Conservation (phyloP, 2,888 invertebrate genomes). For the Dastarcus helophoroides region DNA sequence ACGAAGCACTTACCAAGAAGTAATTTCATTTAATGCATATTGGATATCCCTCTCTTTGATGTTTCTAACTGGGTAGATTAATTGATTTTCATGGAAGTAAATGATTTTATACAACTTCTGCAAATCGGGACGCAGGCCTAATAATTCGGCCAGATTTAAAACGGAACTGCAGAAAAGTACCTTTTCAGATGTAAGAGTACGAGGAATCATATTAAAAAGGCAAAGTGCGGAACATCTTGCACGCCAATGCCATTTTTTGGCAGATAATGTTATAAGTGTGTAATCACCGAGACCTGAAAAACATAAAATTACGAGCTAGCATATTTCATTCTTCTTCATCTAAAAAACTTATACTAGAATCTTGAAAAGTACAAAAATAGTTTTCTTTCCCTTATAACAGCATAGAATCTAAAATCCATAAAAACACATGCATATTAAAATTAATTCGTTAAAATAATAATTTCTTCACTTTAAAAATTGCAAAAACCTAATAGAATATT, state of each 20-base stretch:
- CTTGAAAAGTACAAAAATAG: no score
- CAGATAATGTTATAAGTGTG: slow-evolving; percentile 46
- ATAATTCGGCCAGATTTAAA: slow-evolving; percentile 55
- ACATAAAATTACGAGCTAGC: no score
- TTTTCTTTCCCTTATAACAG: no score
- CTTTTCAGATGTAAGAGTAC: slow-evolving; percentile 40
- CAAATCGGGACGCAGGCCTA: slow-evolving; percentile 56
- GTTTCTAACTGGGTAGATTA: slow-evolving; percentile 55
- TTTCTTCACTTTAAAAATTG: no score
- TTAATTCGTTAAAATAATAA: no score
- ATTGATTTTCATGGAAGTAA: slow-evolving; percentile 70
- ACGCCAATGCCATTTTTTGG: slow-evolving; percentile 71
- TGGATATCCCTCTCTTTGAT: slow-evolving; percentile 60
- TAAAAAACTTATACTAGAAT: no score
- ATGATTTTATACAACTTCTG: slow-evolving; percentile 48
- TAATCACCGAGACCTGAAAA: slow-evolving; percentile 26
- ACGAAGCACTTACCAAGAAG: slow-evolving; percentile 49
- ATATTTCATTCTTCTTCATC: no score
- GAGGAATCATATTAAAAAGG: slow-evolving; percentile 48
- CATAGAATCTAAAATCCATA: no score
- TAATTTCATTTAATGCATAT: slow-evolving; percentile 63
- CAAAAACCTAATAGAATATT: no score
- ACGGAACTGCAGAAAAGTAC: slow-evolving; percentile 57
- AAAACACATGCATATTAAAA: no score
- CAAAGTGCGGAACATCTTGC: slow-evolving; percentile 56